Evolutionary conservation across 2,888 invertebrate species (phyloP).

Genomic region (Sesia apiformis): DNA sequence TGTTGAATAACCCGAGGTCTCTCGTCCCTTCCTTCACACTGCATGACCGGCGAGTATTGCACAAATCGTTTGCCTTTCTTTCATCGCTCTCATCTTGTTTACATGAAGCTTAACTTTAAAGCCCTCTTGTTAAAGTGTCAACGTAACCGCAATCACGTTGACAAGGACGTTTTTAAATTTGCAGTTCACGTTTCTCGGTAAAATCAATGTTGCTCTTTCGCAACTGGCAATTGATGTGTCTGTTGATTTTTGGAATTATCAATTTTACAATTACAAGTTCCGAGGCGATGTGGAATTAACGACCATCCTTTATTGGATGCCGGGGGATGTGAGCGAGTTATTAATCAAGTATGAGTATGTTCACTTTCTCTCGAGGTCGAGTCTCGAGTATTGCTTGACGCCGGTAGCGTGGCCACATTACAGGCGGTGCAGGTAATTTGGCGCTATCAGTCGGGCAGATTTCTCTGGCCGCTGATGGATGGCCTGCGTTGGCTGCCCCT

Average conservation of each 20-base stretch:
- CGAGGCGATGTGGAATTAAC: slow-evolving; percentile 52
- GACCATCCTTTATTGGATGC: slow-evolving; percentile 41
- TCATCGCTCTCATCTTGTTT: slow-evolving; percentile 52
- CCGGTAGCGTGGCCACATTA: slow-evolving; percentile 22
- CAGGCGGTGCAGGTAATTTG: slow-evolving; percentile 41
- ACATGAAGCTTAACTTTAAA: slow-evolving; percentile 42
- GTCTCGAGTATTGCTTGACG: slow-evolving; percentile 38
- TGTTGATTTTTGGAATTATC: slow-evolving; percentile 39
- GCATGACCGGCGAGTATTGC: slow-evolving; percentile 29
- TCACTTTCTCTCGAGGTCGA: slow-evolving; percentile 45
- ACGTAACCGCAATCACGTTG: slow-evolving; percentile 19
- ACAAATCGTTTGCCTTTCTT: slow-evolving; percentile 60
- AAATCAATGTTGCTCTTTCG: slow-evolving; percentile 28
- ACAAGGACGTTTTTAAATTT: slow-evolving; percentile 15
- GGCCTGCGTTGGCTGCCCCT: slow-evolving; percentile 21
- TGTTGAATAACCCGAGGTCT: slow-evolving; percentile 50
- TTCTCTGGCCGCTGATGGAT: slow-evolving; percentile 34
- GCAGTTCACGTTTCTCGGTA: slow-evolving; percentile 16
- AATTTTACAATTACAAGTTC: slow-evolving; percentile 46
- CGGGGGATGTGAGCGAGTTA: slow-evolving; percentile 37
- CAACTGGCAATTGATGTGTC: slow-evolving; percentile 41
- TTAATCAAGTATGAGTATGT: slow-evolving; percentile 47
- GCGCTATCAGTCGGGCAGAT: slow-evolving; percentile 36
- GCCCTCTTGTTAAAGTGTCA: slow-evolving; percentile 46
- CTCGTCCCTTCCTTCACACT: slow-evolving; percentile 36